Base-by-base conservation (phyloP, 2,797 vertebrate species). In the Phoeniculus purpureus region DNA sequence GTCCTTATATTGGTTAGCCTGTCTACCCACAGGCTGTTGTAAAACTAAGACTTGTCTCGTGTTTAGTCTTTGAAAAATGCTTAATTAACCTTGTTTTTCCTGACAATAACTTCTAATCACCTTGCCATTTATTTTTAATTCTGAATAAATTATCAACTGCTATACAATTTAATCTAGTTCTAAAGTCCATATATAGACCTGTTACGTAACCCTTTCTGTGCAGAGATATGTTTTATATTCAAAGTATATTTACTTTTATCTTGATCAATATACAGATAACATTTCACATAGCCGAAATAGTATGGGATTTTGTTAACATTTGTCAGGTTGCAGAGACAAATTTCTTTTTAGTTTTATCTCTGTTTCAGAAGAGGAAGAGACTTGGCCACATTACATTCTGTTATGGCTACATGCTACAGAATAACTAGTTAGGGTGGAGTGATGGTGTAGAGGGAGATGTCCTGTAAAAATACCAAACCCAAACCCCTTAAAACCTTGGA, bases 361-460 rank as follows among this genome's bases (percentile, higher is more conserved):
- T 32, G 8, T 74, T 80, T 64, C 32, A 40, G n/a, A 65, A 64
- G 31, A 26, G 12, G 10, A 80, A 67, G 31, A 60, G 21, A 43
- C 43, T 16, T 6, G 25, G 1, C 31, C 4, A 4, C 5, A 0
- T 79, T 78, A 4, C 5, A 0, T 79, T 78, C 17, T 59, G 14
- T 51, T 84, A 29, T 73, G 72, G 19, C 54, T 76, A 1, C 48
- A 68, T 90, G 3, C 22, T 81, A 22, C 47, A 55, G 47, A 61
- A 55, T 68, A 91, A 78, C 61, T 10, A 75, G 20, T 2, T 94
- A 37, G 22, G 18, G 9, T 6, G 6, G 23, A 10, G 19, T 23
- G 15, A 8, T 76, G 18, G 12, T 9, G 5, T 27, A 68, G 26
- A 77, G 16, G 5, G 20, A 71, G 27, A 48, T 62, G 6, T 70